phyloP scores from a whole-genome alignment of 2,113 vertebrate species.

The Panthera tigris region DNA sequence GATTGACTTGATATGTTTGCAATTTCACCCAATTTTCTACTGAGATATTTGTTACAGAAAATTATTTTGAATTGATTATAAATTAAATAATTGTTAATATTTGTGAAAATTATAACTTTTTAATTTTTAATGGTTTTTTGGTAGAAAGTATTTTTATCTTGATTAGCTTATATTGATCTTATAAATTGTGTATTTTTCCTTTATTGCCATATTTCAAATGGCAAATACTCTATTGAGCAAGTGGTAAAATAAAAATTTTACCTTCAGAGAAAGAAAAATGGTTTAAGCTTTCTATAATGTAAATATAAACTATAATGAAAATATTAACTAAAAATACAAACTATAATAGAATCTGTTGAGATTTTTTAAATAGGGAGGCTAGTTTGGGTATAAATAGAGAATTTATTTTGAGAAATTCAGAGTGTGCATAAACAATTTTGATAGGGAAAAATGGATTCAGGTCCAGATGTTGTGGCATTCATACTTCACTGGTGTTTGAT shows the following conservation, averaged over 20 bases:
- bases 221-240: background rate
- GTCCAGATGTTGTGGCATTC: background rate
- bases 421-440: background rate
- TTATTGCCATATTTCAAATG: background rate
- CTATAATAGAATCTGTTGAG: background rate
- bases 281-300: background rate
- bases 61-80: background rate
- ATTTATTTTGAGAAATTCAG: background rate
- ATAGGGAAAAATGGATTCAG: background rate
- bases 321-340: background rate
- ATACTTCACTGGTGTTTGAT: background rate
- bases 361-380: background rate
- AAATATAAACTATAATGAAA: background rate
- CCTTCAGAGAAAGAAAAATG: background rate
- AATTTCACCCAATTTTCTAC: conserved; percentile 47
- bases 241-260: conserved; percentile 1
- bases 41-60: background rate
- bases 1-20: conserved; percentile 6
- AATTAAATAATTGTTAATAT: background rate
- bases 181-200: background rate
- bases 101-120: background rate
- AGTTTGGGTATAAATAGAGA: background rate
- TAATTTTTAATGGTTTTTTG: background rate
- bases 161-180: background rate
- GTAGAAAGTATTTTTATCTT: conserved; percentile 30